Evolutionary conservation across 2,888 invertebrate species (phyloP), one percentile per base, ranked within the genome.

Genomic region (Tridacna gigas): DNA sequence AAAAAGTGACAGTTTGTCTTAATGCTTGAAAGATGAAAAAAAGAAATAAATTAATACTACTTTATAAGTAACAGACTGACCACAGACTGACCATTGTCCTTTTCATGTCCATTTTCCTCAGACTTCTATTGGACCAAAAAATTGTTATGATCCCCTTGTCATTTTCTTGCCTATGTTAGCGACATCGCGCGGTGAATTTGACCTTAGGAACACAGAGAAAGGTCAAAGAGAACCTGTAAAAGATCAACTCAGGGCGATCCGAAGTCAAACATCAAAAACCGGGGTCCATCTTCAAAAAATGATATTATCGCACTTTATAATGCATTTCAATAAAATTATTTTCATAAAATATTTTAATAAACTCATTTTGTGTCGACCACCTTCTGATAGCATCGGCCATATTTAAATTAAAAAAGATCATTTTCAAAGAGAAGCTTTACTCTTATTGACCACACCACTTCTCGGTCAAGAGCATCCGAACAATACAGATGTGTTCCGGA

Each of bases 241-340:
- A 84, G 80, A 47, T 47, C 47, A 71, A 51, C 51, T 73, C 60
- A 77, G 56, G 82, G 82, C 79, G 80, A 79, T 63, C 74, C 48
- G n/a, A 74, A 80, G 77, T 77, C 79, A 80, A 69, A 82, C 82
- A 77, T 85, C 85, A 85, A 85, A 85, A 74, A 63, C 60, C 37
- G 61, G 74, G 66, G 37, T 82, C 74, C 67, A 28, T 9, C 69
- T 60, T 45, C 60, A 83, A 74, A 45, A 77, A 76, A 77, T 80
- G 78, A 78, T 80, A 67, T 60, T 85, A 85, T 85, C 85, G 60
- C 28, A 61, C 37, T 73, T 79, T 77, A 80, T 85, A 82, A 85
- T 85, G 80, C 79, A 82, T 85, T 82, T 80, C 80, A 77, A 78
- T 82, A 80, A 85, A 85, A 77, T 76, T 79, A 78, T 77, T 85